phyloP scores from a whole-genome alignment of 1,140 invertebrate genomes.

The Goniozus legneri region DNA sequence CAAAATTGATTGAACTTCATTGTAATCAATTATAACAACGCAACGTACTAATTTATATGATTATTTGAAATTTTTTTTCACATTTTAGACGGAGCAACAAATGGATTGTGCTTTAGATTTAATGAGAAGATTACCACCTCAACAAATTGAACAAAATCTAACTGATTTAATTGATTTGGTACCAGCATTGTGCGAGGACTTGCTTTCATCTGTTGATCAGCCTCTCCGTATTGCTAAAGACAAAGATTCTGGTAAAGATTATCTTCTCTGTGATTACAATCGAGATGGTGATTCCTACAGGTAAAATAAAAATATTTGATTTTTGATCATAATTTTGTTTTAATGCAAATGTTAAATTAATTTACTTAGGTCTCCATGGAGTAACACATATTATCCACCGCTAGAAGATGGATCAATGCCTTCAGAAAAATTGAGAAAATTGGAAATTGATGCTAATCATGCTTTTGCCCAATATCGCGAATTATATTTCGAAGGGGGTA shows the following conservation, averaged over 20 bases:
- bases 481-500: conserved; percentile 99
- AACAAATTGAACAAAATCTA: conserved; percentile 98
- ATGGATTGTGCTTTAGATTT: conserved; percentile 98
- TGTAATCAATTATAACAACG: neutral
- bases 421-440: conserved; percentile 88
- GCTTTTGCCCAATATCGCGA: conserved; percentile 99
- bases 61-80: conserved; percentile 15
- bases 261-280: conserved; percentile 98
- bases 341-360: neutral
- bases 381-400: conserved; percentile 96
- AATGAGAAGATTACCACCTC: conserved; percentile 96
- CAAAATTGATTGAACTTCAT: neutral
- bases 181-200: conserved; percentile 92
- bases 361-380: conserved; percentile 90
- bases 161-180: conserved; percentile 96
- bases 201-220: conserved; percentile 97
- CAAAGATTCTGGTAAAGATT: conserved; percentile 92
- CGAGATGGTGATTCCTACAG: conserved; percentile 98
- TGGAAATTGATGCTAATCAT: conserved; percentile 97
- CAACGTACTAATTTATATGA: neutral
- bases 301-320: conserved; percentile 43
- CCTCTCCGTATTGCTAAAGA: conserved; percentile 97
- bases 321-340: neutral
- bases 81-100: conserved; percentile 88
- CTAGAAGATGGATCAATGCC: conserved; percentile 98